A percentile compares a stretch with the other conserved stretches of the same genome.
These are phyloP conservation scores for Athalia cordata DNA, from an alignment of 2,888 invertebrate species.

Conservation along the genomic window DNA sequence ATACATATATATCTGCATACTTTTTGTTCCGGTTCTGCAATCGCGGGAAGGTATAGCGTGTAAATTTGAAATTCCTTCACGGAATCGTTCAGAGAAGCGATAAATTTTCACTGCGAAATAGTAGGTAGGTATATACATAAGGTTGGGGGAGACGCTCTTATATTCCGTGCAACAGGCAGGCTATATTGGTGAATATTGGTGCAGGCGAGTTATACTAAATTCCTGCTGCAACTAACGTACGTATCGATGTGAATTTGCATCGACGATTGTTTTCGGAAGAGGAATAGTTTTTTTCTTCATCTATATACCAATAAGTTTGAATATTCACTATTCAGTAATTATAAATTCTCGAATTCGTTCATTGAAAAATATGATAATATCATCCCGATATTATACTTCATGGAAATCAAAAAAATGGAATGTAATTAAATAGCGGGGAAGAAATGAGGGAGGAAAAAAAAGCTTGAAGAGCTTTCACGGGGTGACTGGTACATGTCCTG, in stretches of 20 bases:
- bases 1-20: neutral
- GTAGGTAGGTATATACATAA: no score
- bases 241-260: slow-evolving; percentile 29
- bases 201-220: no score
- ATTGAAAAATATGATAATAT: neutral
- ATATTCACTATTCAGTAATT: neutral
- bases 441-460: neutral
- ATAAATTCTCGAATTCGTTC: neutral
- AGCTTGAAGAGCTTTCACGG: neutral
- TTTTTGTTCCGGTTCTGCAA: neutral
- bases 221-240: neutral
- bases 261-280: slow-evolving; percentile 21
- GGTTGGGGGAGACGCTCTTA: no score
- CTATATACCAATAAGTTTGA: no score
- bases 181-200: no score
- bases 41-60: neutral
- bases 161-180: no score
- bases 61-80: slow-evolving; percentile 34
- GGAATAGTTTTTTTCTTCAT: no score
- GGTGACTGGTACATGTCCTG: neutral
- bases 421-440: neutral
- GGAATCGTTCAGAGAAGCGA: slow-evolving; percentile 27
- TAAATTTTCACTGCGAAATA: neutral
- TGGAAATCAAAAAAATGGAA: no score
- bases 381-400: no score